These are phyloP conservation scores for Cyrtorhinus lividipennis DNA, from an alignment of 1,140 invertebrate genomes.

Conservation along the genomic window DNA sequence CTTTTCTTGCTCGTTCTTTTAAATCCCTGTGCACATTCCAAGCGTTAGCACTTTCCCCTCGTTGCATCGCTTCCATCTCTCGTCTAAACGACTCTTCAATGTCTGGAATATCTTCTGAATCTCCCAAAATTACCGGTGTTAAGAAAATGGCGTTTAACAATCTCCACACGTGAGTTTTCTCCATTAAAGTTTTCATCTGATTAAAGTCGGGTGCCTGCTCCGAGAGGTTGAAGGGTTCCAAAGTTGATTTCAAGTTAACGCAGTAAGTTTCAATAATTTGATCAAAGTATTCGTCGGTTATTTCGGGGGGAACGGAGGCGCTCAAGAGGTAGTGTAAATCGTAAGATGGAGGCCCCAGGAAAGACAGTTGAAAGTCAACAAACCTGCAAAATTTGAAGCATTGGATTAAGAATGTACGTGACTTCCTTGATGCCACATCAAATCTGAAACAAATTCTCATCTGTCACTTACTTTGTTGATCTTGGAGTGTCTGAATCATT, in stretches of 20 bases:
- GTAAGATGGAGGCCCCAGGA: slow-evolving; percentile 1
- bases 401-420: no score
- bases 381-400: slow-evolving; percentile 10
- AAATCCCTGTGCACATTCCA: neutral
- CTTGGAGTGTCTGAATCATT: neutral
- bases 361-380: slow-evolving; percentile 16
- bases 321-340: slow-evolving; percentile 11
- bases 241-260: neutral
- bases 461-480: neutral
- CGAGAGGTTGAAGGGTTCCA: neutral
- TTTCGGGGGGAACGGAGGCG: neutral
- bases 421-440: neutral
- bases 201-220: neutral
- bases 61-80: neutral
- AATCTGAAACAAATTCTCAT: no score
- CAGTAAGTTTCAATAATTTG: neutral
- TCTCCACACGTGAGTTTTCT: neutral
- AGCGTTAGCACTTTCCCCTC: neutral
- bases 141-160: neutral
- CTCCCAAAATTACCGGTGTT: neutral
- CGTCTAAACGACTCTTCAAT: neutral
- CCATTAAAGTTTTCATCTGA: neutral
- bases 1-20: neutral
- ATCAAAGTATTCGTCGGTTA: neutral
- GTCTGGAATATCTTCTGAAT: neutral